Percentiles rank a stretch among this genome's conserved stretches.
Conservation (phyloP, 2,797 vertebrate genomes). For the Lepus townsendii region DNA sequence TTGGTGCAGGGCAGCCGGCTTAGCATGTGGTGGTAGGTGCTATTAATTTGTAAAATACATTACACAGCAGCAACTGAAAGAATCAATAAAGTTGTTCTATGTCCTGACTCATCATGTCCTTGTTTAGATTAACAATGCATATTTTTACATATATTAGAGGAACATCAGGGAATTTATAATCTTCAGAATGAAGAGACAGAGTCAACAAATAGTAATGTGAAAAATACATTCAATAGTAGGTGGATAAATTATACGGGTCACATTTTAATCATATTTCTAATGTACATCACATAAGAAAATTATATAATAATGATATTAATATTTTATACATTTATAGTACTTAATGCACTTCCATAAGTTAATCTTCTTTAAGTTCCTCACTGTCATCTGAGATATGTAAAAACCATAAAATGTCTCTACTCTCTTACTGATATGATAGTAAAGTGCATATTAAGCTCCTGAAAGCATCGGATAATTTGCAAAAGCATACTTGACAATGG, state of each 20-base stretch:
- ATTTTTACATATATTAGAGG: conserved; percentile 79
- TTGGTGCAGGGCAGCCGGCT: conserved; percentile 69
- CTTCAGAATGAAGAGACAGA: neutral
- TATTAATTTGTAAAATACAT: conserved; percentile 81
- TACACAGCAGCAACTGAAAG: conserved; percentile 72
- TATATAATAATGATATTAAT: neutral
- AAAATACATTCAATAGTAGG: neutral
- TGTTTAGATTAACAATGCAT: conserved; percentile 72
- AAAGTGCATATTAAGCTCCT: neutral
- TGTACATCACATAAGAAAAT: neutral
- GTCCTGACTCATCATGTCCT: conserved; percentile 77
- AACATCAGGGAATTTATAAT: neutral
- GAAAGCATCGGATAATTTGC: neutral
- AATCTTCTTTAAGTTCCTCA: neutral
- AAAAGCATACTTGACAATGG: neutral
- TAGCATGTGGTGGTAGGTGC: conserved; percentile 73
- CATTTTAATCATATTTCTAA: conserved; percentile 1
- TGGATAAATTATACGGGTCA: neutral
- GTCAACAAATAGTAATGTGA: neutral
- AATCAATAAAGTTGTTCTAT: conserved; percentile 83
- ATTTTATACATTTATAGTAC: neutral
- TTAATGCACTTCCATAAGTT: neutral
- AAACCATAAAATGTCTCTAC: neutral
- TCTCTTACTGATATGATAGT: neutral
- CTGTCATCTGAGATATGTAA: neutral